phyloP scores from a whole-genome alignment of 2,113 vertebrate species.

The Dipodomys merriami region DNA sequence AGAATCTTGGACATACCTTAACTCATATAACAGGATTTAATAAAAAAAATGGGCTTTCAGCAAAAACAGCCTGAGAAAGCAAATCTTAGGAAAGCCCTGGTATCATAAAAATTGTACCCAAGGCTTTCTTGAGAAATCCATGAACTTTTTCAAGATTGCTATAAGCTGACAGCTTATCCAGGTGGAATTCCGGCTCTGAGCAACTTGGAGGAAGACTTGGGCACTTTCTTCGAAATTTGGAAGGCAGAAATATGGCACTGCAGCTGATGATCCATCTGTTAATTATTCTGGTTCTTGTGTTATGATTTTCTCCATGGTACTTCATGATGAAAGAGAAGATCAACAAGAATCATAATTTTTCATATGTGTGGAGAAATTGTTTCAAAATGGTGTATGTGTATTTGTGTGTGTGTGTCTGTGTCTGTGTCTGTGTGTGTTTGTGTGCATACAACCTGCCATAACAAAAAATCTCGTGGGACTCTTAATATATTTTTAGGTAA shows the following conservation, averaged over 20 bases:
- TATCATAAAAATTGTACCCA: slow-evolving; percentile 65
- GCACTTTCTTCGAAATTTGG: background rate
- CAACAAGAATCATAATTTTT: background rate
- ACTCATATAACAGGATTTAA: background rate
- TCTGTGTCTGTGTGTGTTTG: too few species aligned
- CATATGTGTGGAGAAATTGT: background rate
- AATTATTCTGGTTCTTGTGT: background rate
- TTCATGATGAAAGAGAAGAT: background rate
- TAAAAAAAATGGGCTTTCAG: slow-evolving; percentile 12
- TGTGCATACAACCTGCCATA: background rate
- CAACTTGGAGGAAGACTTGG: background rate
- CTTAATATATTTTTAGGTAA: slow-evolving; percentile 57
- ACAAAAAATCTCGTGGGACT: background rate
- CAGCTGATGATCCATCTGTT: background rate
- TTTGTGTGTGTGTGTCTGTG: too few species aligned
- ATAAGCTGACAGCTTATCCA: slow-evolving; percentile 65
- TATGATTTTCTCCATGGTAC: background rate
- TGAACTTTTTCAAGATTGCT: slow-evolving; percentile 71
- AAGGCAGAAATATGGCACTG: background rate
- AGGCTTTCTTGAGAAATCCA: slow-evolving; percentile 37
- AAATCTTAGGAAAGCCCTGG: slow-evolving; percentile 74
- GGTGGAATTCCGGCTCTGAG: slow-evolving; percentile 12
- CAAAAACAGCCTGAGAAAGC: slow-evolving; percentile 59
- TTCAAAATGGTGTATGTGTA: background rate
- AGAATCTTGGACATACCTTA: slow-evolving; percentile 17